Conservation (phyloP, 2,797 vertebrate species). For the Dallia pectoralis region DNA sequence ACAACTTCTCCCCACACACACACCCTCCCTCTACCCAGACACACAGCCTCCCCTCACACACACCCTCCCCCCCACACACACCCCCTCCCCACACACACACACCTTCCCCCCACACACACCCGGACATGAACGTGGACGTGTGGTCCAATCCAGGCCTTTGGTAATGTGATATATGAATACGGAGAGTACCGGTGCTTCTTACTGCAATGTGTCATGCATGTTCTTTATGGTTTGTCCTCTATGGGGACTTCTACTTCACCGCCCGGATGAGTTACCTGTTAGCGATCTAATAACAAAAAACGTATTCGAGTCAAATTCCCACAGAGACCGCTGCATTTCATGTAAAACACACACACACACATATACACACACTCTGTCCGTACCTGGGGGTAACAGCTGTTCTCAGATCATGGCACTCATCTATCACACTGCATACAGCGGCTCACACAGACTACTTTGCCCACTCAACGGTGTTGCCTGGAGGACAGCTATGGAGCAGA, state of each 20-base stretch:
- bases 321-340: slow-evolving; percentile 7
- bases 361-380: not conserved
- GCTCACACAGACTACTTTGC: not conserved
- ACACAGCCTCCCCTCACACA: no score
- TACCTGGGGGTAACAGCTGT: slow-evolving; percentile 13
- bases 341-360: slow-evolving; percentile 2
- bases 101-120: no score
- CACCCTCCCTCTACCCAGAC: no score
- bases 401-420: not conserved
- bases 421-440: not conserved
- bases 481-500: not conserved
- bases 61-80: no score
- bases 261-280: not conserved
- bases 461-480: not conserved
- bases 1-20: no score
- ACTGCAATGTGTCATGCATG: not conserved
- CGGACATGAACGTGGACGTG: no score
- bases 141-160: no score
- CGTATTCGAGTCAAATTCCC: not conserved
- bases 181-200: not conserved
- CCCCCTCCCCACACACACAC: no score
- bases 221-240: not conserved
- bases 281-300: not conserved
- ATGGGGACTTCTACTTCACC: not conserved
- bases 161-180: not conserved